Evolutionary conservation across 2,797 vertebrate species (phyloP), one percentile per base, ranked within the genome.

Genomic region (Onychomys arenicola): DNA sequence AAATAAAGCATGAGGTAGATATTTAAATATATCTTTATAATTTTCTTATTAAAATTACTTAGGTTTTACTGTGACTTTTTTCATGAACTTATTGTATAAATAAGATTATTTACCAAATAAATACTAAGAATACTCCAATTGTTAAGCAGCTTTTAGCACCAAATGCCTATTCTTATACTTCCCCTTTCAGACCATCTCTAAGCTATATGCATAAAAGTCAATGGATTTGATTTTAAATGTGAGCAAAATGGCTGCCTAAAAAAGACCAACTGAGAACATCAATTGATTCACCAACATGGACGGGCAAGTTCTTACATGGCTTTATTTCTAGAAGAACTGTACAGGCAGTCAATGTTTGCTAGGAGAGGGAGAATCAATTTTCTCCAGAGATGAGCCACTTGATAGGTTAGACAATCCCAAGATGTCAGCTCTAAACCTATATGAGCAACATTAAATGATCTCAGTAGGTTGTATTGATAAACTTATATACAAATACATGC

Each of bases 91-190:
- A 89, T 10, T 91, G 85, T 92, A 82, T 92, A 5, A 43, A 49
- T n/a, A 49, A 52, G 17, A 85, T 77, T 88, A 46, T 76, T 92
- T 94, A 90, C 63, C 75, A 95, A 87, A 21, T 34, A n/a, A 90
- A 91, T 90, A 61, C 37, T 59, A 95, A 89, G 17, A 90, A 90
- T 82, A 89, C 88, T 77, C 16, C 85, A 49, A 57, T 92, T 94
- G 85, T 40, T 90, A 67, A 83, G 55, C 69, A 84, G 76, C 43
- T 19, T 12, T 69, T 12, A n/a, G n/a, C 43, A 49, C 19, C 34
- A 86, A 69, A 52, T 27, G 21, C 19, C 85, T 52, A 81, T 49
- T 71, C 86, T 63, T 80, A 76, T 88, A 78, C 7, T 96, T 67
- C 27, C 6, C 10, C 92, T 73, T 29, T 81, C 23, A 95, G 21